Evolutionary conservation across 2,113 vertebrate species (phyloP).

Genomic region (Sprattus sprattus): DNA sequence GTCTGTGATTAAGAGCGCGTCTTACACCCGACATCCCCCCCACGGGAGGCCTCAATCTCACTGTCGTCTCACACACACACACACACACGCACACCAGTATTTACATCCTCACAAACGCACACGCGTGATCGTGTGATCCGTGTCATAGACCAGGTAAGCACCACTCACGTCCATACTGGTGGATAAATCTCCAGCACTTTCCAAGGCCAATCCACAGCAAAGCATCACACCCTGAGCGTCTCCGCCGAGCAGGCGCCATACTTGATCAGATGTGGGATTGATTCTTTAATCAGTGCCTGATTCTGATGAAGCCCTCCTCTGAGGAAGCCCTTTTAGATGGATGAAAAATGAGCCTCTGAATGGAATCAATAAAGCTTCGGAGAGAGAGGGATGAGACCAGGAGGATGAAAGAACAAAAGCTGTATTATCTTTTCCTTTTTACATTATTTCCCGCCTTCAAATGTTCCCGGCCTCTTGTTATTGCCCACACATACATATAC

Average conservation of each 20-base stretch:
- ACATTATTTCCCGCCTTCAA: neutral
- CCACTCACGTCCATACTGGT: no score
- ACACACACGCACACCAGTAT: neutral
- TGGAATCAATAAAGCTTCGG: constrained; percentile 42
- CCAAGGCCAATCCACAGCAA: no score
- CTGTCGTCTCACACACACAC: neutral
- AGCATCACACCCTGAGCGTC: neutral
- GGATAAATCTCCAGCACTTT: no score
- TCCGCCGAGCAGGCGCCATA: neutral
- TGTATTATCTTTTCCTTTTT: neutral
- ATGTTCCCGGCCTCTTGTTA: neutral
- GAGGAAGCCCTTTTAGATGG: constrained; percentile 29
- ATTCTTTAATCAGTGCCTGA: constrained; percentile 53
- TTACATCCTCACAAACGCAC: neutral
- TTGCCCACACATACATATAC: neutral
- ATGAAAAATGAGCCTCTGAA: constrained; percentile 38
- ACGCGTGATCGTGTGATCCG: neutral
- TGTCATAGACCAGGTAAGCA: neutral
- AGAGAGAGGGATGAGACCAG: neutral
- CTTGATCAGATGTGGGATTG: constrained; percentile 43
- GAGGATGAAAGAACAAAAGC: neutral
- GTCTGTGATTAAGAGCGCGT: constrained; percentile 29
- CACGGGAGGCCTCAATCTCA: constrained; percentile 26
- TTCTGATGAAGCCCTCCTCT: constrained; percentile 37
- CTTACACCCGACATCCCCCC: constrained; percentile 20